These are phyloP conservation scores for Rotaria socialis DNA, from an alignment of 2,888 invertebrate species.

Conservation along the genomic window DNA sequence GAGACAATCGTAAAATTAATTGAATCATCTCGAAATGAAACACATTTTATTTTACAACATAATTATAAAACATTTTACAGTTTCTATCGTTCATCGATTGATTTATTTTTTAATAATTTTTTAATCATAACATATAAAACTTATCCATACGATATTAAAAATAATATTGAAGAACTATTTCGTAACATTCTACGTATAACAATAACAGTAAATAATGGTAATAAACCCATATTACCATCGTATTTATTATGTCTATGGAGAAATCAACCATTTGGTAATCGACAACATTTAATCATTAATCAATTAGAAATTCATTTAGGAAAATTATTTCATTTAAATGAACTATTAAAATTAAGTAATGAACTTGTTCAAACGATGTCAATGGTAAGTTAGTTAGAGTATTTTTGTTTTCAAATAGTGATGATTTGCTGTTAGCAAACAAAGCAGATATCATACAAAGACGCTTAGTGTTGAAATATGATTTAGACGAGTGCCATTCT, in stretches of 20 bases:
- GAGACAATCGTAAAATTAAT: neutral
- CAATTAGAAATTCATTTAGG: neutral
- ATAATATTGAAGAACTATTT: conserved; percentile 2
- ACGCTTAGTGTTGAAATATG: neutral
- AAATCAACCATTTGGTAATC: neutral
- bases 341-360: neutral
- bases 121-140: neutral
- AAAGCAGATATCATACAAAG: neutral
- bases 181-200: neutral
- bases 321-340: neutral
- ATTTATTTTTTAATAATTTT: conserved; percentile 6
- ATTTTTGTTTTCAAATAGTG: neutral
- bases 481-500: neutral
- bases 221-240: neutral
- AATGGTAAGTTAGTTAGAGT: neutral
- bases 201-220: neutral
- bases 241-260: neutral
- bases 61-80: neutral
- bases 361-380: neutral
- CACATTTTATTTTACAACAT: neutral
- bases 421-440: no score
- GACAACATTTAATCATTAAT: neutral
- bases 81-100: neutral
- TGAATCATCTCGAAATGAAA: conserved; percentile 7
- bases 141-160: neutral